phyloP scores from a whole-genome alignment of 92 coral and sea anemone species.

The Epizoanthus illoricatus region DNA sequence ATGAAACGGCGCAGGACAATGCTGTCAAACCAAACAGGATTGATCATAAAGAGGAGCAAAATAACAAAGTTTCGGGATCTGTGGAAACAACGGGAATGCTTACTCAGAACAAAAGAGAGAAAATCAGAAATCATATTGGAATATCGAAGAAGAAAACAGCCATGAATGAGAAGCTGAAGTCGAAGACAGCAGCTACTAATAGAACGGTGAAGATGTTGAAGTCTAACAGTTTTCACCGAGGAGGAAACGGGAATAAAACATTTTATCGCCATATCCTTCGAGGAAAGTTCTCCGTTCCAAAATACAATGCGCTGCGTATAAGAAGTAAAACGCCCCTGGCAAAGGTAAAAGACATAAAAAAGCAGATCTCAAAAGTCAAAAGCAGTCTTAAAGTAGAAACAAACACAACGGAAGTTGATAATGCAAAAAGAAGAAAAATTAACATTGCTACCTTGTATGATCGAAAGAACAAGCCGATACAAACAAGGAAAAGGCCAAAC shows the following conservation, averaged over 20 bases:
- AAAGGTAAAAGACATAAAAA: neutral
- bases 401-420: neutral
- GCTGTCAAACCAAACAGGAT: conserved; percentile 9
- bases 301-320: neutral
- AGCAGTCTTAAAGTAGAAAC: neutral
- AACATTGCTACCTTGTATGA: neutral
- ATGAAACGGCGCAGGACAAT: neutral
- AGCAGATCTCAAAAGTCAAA: neutral
- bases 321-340: neutral
- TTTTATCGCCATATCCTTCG: too few species aligned
- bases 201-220: neutral
- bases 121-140: neutral
- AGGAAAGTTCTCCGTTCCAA: neutral
- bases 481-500: neutral
- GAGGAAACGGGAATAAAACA: neutral
- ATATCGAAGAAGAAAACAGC: neutral
- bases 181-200: neutral
- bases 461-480: neutral
- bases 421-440: neutral
- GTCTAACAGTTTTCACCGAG: neutral
- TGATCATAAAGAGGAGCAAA: neutral
- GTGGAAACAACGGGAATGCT: neutral
- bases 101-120: neutral
- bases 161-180: neutral
- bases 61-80: neutral